phyloP scores from a whole-genome alignment of 2,888 invertebrate species.

The Drosophila tripunctata region DNA sequence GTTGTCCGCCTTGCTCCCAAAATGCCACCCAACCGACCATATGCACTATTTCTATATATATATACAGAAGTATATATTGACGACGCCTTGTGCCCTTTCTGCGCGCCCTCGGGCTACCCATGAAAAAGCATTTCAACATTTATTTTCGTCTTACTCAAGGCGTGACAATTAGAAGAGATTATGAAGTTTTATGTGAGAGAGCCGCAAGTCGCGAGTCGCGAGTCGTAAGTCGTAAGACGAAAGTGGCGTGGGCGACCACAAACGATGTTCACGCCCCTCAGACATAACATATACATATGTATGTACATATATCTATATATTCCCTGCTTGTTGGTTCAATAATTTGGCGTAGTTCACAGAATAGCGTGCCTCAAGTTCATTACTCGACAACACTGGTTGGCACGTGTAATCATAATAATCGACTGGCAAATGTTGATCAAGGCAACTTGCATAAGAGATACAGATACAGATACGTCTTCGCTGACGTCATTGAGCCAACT shows the following conservation, averaged over 20 bases:
- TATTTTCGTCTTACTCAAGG: constrained; percentile 65
- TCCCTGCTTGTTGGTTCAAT: constrained; percentile 65
- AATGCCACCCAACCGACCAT: constrained; percentile 61
- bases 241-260: constrained; percentile 73
- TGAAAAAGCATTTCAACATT: constrained; percentile 34
- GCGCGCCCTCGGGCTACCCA: constrained; percentile 16
- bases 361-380: constrained; percentile 67
- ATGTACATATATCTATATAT: neutral
- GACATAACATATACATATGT: neutral
- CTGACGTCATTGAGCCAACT: constrained; percentile 62
- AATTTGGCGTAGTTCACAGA: constrained; percentile 31
- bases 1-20: constrained; percentile 61
- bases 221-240: constrained; percentile 12
- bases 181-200: constrained; percentile 61
- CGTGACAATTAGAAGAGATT: constrained; percentile 78
- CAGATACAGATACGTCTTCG: constrained; percentile 13
- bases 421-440: constrained; percentile 21
- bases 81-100: constrained; percentile 53
- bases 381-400: constrained; percentile 28
- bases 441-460: constrained; percentile 59
- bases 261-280: constrained; percentile 37
- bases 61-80: no score
- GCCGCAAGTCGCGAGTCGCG: constrained; percentile 3
- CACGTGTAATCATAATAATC: constrained; percentile 51
- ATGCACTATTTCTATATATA: constrained; percentile 60